Evolutionary conservation across 2,888 invertebrate genomes (phyloP).

Genomic region (Eretmocerus hayati): DNA sequence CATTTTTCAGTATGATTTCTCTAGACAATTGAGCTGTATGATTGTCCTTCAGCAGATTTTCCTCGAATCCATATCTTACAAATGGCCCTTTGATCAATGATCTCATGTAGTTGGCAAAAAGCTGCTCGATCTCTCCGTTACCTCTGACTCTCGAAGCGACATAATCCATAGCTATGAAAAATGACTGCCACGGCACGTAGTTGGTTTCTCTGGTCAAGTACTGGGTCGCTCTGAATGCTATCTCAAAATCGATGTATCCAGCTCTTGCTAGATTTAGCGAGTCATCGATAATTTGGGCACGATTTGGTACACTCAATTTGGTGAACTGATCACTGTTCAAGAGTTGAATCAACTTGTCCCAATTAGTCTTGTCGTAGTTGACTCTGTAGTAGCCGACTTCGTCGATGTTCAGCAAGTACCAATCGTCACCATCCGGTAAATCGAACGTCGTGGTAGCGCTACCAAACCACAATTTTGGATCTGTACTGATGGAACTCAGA

Average conservation of each 20-base stretch:
- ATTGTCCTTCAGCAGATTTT: conserved; percentile 37
- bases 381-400: conserved; percentile 67
- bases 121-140: not conserved
- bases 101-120: conserved; percentile 33
- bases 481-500: conserved; percentile 48
- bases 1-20: conserved; percentile 50
- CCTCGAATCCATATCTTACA: conserved; percentile 49
- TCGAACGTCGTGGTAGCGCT: conserved; percentile 22
- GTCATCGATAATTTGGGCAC: conserved; percentile 80
- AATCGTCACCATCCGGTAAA: conserved; percentile 48
- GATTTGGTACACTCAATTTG: conserved; percentile 60
- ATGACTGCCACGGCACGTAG: conserved; percentile 71
- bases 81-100: conserved; percentile 48
- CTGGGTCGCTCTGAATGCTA: conserved; percentile 67
- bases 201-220: conserved; percentile 70
- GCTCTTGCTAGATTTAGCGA: conserved; percentile 64
- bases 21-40: conserved; percentile 53
- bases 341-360: conserved; percentile 57
- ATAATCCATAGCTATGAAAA: conserved; percentile 45
- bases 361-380: conserved; percentile 70
- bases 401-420: conserved; percentile 68
- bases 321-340: conserved; percentile 52
- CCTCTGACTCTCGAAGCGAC: conserved; percentile 31
- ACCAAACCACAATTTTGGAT: conserved; percentile 51
- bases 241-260: conserved; percentile 62